Conservation (phyloP, 2,888 invertebrate genomes). For the Tiphia femorata region DNA sequence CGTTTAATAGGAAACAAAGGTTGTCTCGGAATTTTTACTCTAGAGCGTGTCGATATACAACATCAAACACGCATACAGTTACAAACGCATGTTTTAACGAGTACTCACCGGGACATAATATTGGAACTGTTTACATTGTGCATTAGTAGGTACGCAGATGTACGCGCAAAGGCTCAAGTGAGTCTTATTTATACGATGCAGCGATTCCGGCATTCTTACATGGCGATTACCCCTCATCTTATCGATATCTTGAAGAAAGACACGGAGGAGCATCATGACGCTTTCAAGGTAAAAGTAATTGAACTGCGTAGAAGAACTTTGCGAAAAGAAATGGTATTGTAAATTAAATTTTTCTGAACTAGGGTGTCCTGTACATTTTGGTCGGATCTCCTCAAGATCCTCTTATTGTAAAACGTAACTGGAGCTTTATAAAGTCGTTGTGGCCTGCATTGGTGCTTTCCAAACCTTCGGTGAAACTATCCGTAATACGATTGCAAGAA, state of each 20-base stretch:
- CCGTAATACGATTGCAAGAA: constrained; percentile 76
- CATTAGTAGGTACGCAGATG: constrained; percentile 78
- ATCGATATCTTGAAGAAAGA: constrained; percentile 75
- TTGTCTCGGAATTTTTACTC: not conserved
- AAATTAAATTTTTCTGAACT: constrained; percentile 21
- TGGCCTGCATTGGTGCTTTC: constrained; percentile 86
- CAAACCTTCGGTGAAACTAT: constrained; percentile 87
- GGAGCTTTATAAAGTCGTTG: constrained; percentile 78
- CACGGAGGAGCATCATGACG: constrained; percentile 75
- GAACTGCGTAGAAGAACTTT: too few relatives aligned
- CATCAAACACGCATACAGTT: constrained; percentile 63
- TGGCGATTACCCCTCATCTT: constrained; percentile 75
- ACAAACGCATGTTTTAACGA: constrained; percentile 71
- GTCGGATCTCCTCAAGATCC: constrained; percentile 77
- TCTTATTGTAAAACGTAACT: constrained; percentile 80
- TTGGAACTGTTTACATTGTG: constrained; percentile 75
- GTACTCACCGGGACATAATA: constrained; percentile 74
- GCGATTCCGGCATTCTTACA: constrained; percentile 80
- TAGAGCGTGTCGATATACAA: constrained; percentile 50
- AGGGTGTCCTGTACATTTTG: constrained; percentile 84
- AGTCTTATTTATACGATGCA: constrained; percentile 76
- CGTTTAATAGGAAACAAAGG: constrained; percentile 73
- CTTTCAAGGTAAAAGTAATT: constrained; percentile 73
- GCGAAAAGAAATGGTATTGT: too few relatives aligned
- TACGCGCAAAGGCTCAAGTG: constrained; percentile 78